These are phyloP conservation scores for Solea solea DNA, from an alignment of 2,113 vertebrate species.

Conservation along the genomic window DNA sequence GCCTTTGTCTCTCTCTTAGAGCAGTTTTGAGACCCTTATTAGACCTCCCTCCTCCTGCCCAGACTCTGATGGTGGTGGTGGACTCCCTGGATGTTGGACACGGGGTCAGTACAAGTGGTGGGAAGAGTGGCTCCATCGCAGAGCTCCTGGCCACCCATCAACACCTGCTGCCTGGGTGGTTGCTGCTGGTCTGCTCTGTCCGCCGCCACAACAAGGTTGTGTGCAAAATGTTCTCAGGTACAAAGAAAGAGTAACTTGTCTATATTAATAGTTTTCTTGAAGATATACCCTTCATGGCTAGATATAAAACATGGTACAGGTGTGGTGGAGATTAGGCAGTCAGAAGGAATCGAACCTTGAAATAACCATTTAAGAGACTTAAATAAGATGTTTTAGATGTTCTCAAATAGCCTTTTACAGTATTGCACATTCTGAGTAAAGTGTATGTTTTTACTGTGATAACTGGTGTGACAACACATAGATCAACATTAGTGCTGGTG, in stretches of 20 bases:
- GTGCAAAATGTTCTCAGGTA: conserved; percentile 85
- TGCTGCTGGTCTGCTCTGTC: conserved; percentile 83
- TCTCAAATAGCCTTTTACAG: too few species aligned
- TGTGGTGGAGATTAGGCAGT: background rate
- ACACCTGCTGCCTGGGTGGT: conserved; percentile 83
- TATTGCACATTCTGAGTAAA: too few species aligned
- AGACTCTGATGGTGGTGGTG: conserved; percentile 81
- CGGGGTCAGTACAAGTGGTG: conserved; percentile 19
- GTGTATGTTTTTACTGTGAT: too few species aligned
- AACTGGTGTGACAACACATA: too few species aligned
- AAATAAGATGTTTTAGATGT: too few species aligned
- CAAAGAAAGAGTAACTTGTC: background rate
- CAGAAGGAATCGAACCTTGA: background rate
- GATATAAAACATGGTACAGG: too few species aligned
- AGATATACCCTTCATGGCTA: background rate
- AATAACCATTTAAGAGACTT: too few species aligned
- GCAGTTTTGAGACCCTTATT: conserved; percentile 79
- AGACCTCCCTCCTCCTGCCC: conserved; percentile 78
- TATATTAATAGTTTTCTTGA: background rate
- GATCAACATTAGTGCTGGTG: background rate
- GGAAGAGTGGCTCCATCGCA: conserved; percentile 72
- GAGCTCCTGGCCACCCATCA: conserved; percentile 79
- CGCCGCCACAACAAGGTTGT: conserved; percentile 81
- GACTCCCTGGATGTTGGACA: conserved; percentile 80
- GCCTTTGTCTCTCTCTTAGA: conserved; percentile 56